Conservation (phyloP, 2,888 invertebrate species). For the Tubulanus polymorphus region DNA sequence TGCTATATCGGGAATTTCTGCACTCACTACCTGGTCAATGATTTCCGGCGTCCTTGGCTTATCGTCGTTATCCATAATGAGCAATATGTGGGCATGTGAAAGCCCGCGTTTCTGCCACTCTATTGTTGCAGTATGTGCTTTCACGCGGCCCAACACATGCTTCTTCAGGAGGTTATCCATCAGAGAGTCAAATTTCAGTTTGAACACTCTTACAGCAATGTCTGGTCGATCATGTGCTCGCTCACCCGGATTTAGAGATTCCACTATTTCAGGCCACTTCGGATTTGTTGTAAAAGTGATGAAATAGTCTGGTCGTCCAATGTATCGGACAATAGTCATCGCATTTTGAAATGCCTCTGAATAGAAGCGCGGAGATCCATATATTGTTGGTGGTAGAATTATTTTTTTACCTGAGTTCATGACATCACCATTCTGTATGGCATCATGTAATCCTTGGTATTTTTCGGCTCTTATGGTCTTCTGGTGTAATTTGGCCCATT, state of each 20-base stretch:
- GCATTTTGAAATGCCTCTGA: constrained; percentile 51
- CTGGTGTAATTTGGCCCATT: constrained; percentile 13
- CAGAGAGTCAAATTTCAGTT: constrained; percentile 12
- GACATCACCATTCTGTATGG: constrained; percentile 23
- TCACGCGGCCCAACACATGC: constrained; percentile 25
- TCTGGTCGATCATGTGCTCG: constrained; percentile 11
- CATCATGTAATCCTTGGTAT: constrained; percentile 31
- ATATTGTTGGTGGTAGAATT: constrained; percentile 36
- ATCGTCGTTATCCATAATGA: constrained; percentile 26
- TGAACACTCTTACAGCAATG: constrained; percentile 16
- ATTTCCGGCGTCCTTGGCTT: constrained; percentile 7
- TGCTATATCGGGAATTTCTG: constrained; percentile 25
- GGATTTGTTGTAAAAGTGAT: constrained; percentile 24
- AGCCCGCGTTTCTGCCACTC: constrained; percentile 46
- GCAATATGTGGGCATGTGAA: constrained; percentile 32
- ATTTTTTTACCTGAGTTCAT: constrained; percentile 19
- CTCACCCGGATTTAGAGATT: constrained; percentile 11
- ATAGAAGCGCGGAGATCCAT: constrained; percentile 45
- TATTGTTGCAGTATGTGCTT: constrained; percentile 25
- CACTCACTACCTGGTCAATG: constrained; percentile 23
- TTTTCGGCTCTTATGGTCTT: constrained; percentile 15
- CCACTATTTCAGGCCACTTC: constrained; percentile 15
- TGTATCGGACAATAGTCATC: constrained; percentile 52
- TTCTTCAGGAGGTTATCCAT: constrained; percentile 9
- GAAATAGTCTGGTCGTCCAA: constrained; percentile 53